Percentiles rank a stretch among this genome's conserved stretches.
phyloP scores from a whole-genome alignment of 1,140 invertebrate genomes.

The Bombus haemorrhoidalis region DNA sequence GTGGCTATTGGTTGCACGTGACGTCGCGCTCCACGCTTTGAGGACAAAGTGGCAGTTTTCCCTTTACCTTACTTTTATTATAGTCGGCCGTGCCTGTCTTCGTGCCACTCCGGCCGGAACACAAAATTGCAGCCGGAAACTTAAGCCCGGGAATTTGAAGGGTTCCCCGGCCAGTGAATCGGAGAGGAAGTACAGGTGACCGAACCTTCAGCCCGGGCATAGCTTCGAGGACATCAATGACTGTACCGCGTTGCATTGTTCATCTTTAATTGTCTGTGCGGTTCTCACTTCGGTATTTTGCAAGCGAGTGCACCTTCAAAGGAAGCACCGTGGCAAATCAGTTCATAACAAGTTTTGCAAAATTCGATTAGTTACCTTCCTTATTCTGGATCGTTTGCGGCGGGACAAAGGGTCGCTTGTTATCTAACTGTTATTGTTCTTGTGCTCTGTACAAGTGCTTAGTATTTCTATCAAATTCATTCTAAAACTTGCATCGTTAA shows the following conservation, averaged over 20 bases:
- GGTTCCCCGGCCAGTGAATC: neutral
- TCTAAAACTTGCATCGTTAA: neutral
- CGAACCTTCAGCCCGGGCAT: constrained; percentile 25
- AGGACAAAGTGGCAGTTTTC: constrained; percentile 45
- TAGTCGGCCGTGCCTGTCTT: neutral
- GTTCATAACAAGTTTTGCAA: constrained; percentile 74
- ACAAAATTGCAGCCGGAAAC: constrained; percentile 22
- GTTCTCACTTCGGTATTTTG: constrained; percentile 31
- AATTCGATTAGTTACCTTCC: constrained; percentile 72
- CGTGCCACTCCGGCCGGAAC: constrained; percentile 14
- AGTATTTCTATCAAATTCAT: neutral
- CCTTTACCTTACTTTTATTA: constrained; percentile 45
- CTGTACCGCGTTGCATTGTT: constrained; percentile 40
- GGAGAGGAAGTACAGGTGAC: neutral
- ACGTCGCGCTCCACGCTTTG: constrained; percentile 28
- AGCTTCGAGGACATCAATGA: constrained; percentile 39
- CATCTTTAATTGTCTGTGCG: constrained; percentile 49
- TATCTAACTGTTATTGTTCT: constrained; percentile 23
- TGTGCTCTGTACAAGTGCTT: constrained; percentile 10
- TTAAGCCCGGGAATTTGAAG: constrained; percentile 11
- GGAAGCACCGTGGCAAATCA: constrained; percentile 50
- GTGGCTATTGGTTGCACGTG: constrained; percentile 30
- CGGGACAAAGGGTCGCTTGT: constrained; percentile 19
- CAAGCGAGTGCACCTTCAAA: constrained; percentile 51
- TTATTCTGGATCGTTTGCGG: constrained; percentile 56